Conservation (phyloP, 2,113 vertebrate genomes). For the Agelaius tricolor region DNA sequence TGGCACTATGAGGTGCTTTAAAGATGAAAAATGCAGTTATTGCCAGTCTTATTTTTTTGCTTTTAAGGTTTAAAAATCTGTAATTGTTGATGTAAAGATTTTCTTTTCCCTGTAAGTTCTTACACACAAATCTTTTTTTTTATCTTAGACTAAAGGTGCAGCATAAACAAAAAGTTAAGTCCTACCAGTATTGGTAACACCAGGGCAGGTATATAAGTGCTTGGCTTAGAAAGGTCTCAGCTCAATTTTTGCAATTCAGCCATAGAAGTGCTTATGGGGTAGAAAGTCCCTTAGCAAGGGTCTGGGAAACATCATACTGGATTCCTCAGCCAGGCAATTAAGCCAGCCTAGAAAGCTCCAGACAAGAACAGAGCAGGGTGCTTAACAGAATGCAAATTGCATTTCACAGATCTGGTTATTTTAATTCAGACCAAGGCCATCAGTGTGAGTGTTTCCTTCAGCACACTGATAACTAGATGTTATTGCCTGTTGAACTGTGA, state of each 20-base stretch:
- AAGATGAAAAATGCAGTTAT: not conserved
- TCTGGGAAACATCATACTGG: slow-evolving; percentile 20
- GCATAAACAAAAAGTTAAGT: not conserved
- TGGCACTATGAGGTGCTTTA: not conserved
- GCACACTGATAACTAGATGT: not conserved
- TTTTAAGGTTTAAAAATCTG: not conserved
- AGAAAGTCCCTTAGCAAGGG: not conserved
- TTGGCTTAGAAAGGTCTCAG: not conserved
- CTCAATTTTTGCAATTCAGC: not conserved
- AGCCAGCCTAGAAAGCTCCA: not conserved
- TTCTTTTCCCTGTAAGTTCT: not conserved
- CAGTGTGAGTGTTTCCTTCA: not conserved
- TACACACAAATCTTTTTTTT: not conserved
- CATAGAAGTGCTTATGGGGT: not conserved
- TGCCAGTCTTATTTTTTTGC: not conserved
- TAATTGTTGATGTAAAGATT: not conserved
- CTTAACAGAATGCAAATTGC: slow-evolving; percentile 19
- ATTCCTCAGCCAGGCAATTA: slow-evolving; percentile 23
- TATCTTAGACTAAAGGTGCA: not conserved
- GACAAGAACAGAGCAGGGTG: not conserved
- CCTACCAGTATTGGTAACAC: not conserved
- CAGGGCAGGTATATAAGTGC: not conserved
- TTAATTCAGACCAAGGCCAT: not conserved
- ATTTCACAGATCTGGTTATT: slow-evolving; percentile 24
- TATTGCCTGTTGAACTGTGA: not conserved